These are phyloP conservation scores for Oncorhynchus tshawytscha DNA, from an alignment of 2,113 vertebrate genomes.

Conservation along the genomic window DNA sequence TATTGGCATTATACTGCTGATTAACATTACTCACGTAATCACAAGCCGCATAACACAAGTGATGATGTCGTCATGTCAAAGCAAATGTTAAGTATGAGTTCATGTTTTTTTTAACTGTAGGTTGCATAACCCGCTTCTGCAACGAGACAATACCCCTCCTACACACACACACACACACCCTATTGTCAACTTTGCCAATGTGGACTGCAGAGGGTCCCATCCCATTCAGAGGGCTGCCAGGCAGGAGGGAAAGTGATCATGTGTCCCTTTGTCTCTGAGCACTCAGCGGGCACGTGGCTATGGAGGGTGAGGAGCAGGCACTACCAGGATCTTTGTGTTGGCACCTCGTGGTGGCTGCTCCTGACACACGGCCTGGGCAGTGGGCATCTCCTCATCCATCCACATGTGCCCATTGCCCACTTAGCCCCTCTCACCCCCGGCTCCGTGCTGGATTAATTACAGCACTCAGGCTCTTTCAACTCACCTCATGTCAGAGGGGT, in stretches of 20 bases:
- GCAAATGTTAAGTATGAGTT: no score
- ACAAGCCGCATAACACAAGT: no score
- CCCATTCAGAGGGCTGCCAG: slow-evolving; percentile 6
- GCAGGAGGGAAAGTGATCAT: slow-evolving; percentile 11
- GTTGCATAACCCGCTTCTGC: no score
- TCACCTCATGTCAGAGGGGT: not conserved
- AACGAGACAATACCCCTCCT: not conserved
- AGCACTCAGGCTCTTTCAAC: not conserved
- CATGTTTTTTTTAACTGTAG: no score
- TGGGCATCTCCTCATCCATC: slow-evolving; percentile 44
- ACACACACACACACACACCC: not conserved
- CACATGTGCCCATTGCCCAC: not conserved
- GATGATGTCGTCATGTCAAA: no score
- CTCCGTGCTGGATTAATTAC: not conserved
- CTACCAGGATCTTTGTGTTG: slow-evolving; percentile 56
- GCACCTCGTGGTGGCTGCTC: slow-evolving; percentile 40
- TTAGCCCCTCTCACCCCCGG: no score
- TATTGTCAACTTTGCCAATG: not conserved
- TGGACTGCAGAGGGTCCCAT: not conserved
- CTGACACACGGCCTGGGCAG: slow-evolving; percentile 24
- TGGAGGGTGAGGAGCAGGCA: slow-evolving; percentile 42
- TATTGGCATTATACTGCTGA: no score
- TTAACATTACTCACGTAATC: no score
- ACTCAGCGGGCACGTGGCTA: slow-evolving; percentile 50
- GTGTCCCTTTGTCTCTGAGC: slow-evolving; percentile 38